Conservation (phyloP, 1,140 invertebrate species). For the Prorops nasuta region DNA sequence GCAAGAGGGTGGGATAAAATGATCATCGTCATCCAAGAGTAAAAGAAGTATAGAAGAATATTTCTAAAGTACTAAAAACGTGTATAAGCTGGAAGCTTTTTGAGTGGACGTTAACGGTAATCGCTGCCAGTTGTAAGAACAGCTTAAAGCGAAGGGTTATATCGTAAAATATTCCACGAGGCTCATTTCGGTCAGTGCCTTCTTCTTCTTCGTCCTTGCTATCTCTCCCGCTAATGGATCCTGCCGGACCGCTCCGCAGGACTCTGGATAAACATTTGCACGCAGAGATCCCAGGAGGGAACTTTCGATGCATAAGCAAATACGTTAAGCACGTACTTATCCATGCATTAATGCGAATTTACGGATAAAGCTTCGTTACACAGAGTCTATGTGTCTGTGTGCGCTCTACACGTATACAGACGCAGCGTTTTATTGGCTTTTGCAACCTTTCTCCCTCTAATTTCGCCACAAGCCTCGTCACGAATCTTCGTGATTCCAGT, state of each 20-base stretch:
- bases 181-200: constrained; percentile 25
- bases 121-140: constrained; percentile 13
- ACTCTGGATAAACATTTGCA: too few species aligned
- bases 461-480: constrained; percentile 4
- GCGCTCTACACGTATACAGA: background rate
- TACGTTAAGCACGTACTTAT: background rate
- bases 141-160: too few species aligned
- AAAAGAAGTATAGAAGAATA: too few species aligned
- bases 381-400: too few species aligned
- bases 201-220: constrained; percentile 28
- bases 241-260: constrained; percentile 1
- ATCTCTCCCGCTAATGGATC: constrained; percentile 30
- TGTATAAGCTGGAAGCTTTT: too few species aligned
- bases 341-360: background rate
- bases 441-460: background rate
- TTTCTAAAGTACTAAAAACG: too few species aligned
- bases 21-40: too few species aligned
- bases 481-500: background rate
- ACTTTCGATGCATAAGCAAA: background rate
- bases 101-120: constrained; percentile 34
- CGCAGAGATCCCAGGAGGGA: too few species aligned
- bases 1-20: constrained; percentile 21
- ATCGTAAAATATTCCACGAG: constrained; percentile 30
- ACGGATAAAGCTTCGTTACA: background rate
- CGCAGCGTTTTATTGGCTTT: background rate